A percentile compares a stretch with the other conserved stretches of the same genome.
Conservation (phyloP, 2,888 invertebrate species). For the Tachina fera region DNA sequence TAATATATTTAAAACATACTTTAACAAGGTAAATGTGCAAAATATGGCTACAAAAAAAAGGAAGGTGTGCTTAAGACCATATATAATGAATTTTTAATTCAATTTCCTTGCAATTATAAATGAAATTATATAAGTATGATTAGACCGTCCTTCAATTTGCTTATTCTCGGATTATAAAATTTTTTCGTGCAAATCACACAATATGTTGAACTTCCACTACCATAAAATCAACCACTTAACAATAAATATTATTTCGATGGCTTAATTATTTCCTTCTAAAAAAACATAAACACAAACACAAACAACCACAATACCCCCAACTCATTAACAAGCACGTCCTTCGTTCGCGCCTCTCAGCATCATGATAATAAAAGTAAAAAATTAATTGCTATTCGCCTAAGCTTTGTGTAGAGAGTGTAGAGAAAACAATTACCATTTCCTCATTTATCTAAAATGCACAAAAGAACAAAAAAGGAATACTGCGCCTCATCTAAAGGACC, state of each 20-base stretch:
- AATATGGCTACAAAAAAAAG: too few relatives aligned
- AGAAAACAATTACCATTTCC: conserved; percentile 60
- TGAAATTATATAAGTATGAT: too few relatives aligned
- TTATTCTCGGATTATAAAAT: background rate
- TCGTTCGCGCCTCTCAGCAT: background rate
- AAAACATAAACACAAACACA: background rate
- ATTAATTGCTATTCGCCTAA: conserved; percentile 59
- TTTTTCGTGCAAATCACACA: conserved; percentile 8
- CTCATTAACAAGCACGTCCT: background rate
- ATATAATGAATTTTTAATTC: too few relatives aligned
- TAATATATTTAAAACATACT: too few relatives aligned
- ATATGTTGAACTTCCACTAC: background rate
- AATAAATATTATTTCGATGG: conserved; percentile 43
- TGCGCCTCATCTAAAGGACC: background rate
- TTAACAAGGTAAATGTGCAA: too few relatives aligned
- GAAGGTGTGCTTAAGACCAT: too few relatives aligned
- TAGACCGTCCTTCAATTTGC: background rate
- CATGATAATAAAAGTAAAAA: conserved; percentile 57
- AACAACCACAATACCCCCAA: background rate
- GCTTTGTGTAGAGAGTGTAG: background rate
- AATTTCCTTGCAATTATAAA: too few relatives aligned
- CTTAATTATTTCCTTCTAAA: conserved; percentile 54
- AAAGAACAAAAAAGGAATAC: conserved; percentile 1
- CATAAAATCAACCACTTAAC: conserved; percentile 31
- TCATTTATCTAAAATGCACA: conserved; percentile 38